A percentile compares a stretch with the other conserved stretches of the same genome.
Conservation (phyloP, 2,888 invertebrate genomes). For the Dicyrtomina minuta region DNA sequence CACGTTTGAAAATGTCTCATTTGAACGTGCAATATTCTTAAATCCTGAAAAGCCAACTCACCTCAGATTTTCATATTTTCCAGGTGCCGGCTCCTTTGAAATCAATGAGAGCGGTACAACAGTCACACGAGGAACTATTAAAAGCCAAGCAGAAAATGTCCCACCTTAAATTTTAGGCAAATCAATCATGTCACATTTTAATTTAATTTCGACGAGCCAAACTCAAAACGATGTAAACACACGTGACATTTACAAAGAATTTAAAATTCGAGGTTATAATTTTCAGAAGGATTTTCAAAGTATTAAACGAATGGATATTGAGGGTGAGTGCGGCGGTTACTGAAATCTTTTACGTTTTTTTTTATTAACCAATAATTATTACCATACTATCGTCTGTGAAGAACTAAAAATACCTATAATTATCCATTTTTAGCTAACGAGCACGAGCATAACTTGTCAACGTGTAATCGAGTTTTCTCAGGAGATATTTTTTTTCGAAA, state of each 20-base stretch:
- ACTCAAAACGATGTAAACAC: neutral
- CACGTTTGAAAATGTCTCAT: conserved; percentile 82
- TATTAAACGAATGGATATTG: conserved; percentile 71
- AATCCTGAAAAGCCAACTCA: conserved; percentile 75
- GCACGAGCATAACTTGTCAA: too few relatives aligned
- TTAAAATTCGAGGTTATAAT: conserved; percentile 81
- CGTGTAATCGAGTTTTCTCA: too few relatives aligned
- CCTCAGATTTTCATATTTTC: conserved; percentile 63
- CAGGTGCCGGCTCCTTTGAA: conserved; percentile 79
- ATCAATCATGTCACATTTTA: too few relatives aligned
- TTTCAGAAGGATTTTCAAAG: conserved; percentile 80
- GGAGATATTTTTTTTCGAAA: too few relatives aligned
- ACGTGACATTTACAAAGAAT: conserved; percentile 80
- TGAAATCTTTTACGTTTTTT: too few relatives aligned
- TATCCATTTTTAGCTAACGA: too few relatives aligned
- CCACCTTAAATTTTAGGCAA: too few relatives aligned
- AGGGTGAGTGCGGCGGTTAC: too few relatives aligned
- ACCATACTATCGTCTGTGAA: too few relatives aligned
- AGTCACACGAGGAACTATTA: conserved; percentile 75
- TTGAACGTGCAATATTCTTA: conserved; percentile 89
- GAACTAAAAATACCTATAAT: too few relatives aligned
- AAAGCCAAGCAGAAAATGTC: neutral
- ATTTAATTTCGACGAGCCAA: neutral
- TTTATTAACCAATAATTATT: too few relatives aligned
- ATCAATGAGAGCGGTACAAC: conserved; percentile 82